phyloP scores from a whole-genome alignment of 2,888 invertebrate genomes.

The Metopia argyrocephala region DNA sequence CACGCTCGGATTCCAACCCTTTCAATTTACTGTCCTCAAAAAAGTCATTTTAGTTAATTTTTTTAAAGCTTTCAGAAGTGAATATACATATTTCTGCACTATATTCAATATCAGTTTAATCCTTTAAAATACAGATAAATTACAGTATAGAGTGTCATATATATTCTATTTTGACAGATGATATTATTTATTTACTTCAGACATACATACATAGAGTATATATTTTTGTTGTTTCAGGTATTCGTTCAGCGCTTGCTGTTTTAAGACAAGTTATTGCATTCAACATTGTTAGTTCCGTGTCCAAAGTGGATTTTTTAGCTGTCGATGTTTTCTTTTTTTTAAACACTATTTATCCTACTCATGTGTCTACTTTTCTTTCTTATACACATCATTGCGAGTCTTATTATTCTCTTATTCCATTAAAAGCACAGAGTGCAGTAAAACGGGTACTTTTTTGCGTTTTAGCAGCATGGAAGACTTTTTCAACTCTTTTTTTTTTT shows the following conservation, averaged over 20 bases:
- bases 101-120: neutral
- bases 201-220: too few species aligned
- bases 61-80: too few species aligned
- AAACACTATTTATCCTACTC: slow-evolving; percentile 45
- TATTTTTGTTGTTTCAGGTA: slow-evolving; percentile 1
- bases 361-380: slow-evolving; percentile 46
- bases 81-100: too few species aligned
- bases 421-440: slow-evolving; percentile 15
- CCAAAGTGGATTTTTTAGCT: slow-evolving; percentile 17
- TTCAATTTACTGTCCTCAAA: too few species aligned
- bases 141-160: slow-evolving; percentile 6
- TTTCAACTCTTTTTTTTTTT: slow-evolving; percentile 8
- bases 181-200: slow-evolving; percentile 39
- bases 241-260: slow-evolving; percentile 1
- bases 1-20: too few species aligned
- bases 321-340: slow-evolving; percentile 22
- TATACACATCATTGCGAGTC: slow-evolving; percentile 16
- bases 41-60: too few species aligned
- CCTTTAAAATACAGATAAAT: neutral
- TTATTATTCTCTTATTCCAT: slow-evolving; percentile 41
- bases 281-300: slow-evolving; percentile 35
- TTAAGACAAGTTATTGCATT: slow-evolving; percentile 32
- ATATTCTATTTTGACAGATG: slow-evolving; percentile 1
- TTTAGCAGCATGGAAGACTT: slow-evolving; percentile 64
- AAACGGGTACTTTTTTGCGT: neutral